Percentiles rank a stretch among this genome's conserved stretches.
phyloP scores from a whole-genome alignment of 2,113 vertebrate genomes.

The Phalacrocorax aristotelis region DNA sequence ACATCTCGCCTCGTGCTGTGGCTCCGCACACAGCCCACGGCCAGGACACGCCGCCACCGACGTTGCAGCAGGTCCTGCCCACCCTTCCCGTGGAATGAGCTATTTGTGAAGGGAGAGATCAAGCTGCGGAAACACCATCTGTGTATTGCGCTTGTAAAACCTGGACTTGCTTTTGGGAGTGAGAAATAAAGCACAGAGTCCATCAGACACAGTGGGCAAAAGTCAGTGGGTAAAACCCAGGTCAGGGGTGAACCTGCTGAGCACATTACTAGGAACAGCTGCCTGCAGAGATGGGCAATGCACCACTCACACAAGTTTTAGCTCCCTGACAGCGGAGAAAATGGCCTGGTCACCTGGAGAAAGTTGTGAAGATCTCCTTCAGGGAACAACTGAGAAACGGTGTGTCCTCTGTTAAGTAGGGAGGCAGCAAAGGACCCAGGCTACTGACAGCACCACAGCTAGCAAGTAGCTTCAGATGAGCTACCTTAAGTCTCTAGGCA shows the following conservation, averaged over 20 bases:
- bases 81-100: background rate
- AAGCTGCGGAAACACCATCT: rapidly evolving
- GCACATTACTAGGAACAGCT: background rate
- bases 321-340: no score
- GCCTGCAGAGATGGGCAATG: background rate
- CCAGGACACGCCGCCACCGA: rapidly evolving
- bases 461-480: background rate
- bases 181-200: rapidly evolving
- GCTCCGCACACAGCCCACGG: no score
- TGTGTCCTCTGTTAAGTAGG: background rate
- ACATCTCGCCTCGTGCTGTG: rapidly evolving
- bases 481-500: background rate
- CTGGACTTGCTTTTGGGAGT: background rate
- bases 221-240: background rate
- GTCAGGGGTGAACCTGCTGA: rapidly evolving
- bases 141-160: background rate
- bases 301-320: background rate
- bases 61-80: background rate
- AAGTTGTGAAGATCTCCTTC: background rate
- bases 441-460: background rate
- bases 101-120: rapidly evolving
- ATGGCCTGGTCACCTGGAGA: rapidly evolving
- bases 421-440: background rate
- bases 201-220: rapidly evolving
- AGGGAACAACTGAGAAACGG: background rate